These are phyloP conservation scores for Venustoraphidia nigricollis DNA, from an alignment of 2,888 invertebrate genomes.

Conservation along the genomic window DNA sequence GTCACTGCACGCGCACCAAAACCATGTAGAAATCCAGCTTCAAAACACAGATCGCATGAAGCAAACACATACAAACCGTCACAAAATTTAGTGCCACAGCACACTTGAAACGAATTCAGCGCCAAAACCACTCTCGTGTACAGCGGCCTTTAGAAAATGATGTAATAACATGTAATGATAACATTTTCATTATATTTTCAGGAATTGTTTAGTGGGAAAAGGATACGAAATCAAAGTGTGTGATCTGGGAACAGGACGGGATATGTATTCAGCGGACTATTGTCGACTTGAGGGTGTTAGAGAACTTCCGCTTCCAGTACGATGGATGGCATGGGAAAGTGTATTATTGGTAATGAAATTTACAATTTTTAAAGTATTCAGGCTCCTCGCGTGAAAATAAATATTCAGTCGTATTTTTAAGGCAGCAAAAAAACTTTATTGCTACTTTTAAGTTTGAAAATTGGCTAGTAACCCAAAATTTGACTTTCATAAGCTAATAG, in stretches of 20 bases:
- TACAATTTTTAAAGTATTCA: background rate
- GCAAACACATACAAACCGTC: too few species aligned
- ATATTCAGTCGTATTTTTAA: background rate
- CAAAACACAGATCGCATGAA: too few species aligned
- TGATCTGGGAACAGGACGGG: constrained; percentile 57
- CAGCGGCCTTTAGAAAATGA: too few species aligned
- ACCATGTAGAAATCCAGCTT: too few species aligned
- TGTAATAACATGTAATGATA: too few species aligned
- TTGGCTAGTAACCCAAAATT: too few species aligned
- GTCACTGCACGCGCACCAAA: too few species aligned
- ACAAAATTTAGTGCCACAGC: too few species aligned
- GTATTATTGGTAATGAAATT: constrained; percentile 43
- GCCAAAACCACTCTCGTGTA: too few species aligned
- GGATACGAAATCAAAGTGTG: constrained; percentile 57
- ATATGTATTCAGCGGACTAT: constrained; percentile 60
- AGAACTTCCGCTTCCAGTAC: constrained; percentile 48
- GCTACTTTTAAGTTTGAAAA: constrained; percentile 8
- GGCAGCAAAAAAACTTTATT: constrained; percentile 6
- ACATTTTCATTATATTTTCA: constrained; percentile 18
- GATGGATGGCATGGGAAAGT: constrained; percentile 85
- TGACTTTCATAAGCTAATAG: too few species aligned
- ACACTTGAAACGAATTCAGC: too few species aligned
- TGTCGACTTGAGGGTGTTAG: constrained; percentile 57
- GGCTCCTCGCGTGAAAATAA: too few species aligned
- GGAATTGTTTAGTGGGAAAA: constrained; percentile 71